These are phyloP conservation scores for Odontocerum albicorne DNA, from an alignment of 2,888 invertebrate genomes.

Conservation along the genomic window DNA sequence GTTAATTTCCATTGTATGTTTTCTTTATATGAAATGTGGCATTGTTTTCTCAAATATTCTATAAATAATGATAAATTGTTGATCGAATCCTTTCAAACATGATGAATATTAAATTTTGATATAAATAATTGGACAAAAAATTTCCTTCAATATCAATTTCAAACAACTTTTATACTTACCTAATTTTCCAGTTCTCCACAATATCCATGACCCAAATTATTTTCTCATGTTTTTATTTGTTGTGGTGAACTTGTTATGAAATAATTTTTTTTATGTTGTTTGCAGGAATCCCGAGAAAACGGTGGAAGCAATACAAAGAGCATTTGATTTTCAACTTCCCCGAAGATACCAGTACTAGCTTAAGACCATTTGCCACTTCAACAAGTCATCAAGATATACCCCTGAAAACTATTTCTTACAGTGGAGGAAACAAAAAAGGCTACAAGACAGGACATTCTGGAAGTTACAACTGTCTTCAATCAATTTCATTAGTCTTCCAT, in stretches of 20 bases:
- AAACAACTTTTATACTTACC: too few relatives aligned
- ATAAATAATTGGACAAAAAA: too few relatives aligned
- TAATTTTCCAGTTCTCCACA: background rate
- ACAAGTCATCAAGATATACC: constrained; percentile 14
- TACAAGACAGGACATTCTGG: constrained; percentile 38
- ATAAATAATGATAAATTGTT: too few relatives aligned
- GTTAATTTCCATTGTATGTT: too few relatives aligned
- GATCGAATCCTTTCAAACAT: too few relatives aligned
- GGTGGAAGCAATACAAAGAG: constrained; percentile 43
- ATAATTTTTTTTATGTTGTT: constrained; percentile 3
- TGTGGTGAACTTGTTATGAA: background rate
- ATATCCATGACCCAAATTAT: background rate
- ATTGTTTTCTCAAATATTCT: too few relatives aligned
- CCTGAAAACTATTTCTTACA: constrained; percentile 1
- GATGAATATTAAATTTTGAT: too few relatives aligned
- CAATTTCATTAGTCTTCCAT: constrained; percentile 55
- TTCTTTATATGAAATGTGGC: too few relatives aligned
- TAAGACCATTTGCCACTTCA: constrained; percentile 19
- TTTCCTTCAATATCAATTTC: too few relatives aligned
- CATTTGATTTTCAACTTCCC: constrained; percentile 41
- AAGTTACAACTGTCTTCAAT: constrained; percentile 50
- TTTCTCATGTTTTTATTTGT: background rate
- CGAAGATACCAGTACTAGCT: constrained; percentile 29
- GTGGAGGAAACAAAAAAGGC: constrained; percentile 20
- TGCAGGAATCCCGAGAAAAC: constrained; percentile 38